Percentiles rank a stretch among this genome's conserved stretches.
Conservation (phyloP, 2,888 invertebrate genomes). For the Entomobrya multifasciata region DNA sequence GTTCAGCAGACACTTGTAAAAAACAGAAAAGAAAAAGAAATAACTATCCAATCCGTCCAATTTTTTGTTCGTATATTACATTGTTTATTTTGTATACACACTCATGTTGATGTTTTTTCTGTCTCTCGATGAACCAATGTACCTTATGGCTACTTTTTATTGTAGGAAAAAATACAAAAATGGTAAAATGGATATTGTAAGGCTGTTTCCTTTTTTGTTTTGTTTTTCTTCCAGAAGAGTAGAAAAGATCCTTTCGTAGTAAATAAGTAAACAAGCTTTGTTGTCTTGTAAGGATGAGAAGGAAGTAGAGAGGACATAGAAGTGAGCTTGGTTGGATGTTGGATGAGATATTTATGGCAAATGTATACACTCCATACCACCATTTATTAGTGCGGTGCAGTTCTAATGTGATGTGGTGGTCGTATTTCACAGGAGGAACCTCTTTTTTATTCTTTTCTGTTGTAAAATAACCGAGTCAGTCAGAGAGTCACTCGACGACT, state of each 20-base stretch:
- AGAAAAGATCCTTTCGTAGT: no score
- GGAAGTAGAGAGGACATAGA: background rate
- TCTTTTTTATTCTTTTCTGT: background rate
- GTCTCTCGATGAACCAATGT: no score
- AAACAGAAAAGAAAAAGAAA: no score
- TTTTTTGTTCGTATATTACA: conserved; percentile 1
- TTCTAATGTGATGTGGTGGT: background rate
- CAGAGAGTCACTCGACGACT: no score
- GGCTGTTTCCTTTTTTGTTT: background rate
- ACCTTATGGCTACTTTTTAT: background rate
- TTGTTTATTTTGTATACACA: background rate
- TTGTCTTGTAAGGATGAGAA: background rate
- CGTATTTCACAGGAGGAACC: conserved; percentile 11
- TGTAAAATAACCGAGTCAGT: no score
- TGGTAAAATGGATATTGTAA: background rate
- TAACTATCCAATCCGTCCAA: background rate
- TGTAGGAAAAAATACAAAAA: background rate
- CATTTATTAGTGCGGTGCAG: conserved; percentile 10
- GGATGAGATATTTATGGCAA: conserved; percentile 37
- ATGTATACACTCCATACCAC: no score
- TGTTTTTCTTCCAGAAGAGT: background rate
- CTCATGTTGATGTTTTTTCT: no score
- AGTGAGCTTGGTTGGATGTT: background rate
- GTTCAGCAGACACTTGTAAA: no score
- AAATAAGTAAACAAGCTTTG: conserved; percentile 34